phyloP scores from a whole-genome alignment of 2,113 vertebrate species.

The Catharus bicknelli region DNA sequence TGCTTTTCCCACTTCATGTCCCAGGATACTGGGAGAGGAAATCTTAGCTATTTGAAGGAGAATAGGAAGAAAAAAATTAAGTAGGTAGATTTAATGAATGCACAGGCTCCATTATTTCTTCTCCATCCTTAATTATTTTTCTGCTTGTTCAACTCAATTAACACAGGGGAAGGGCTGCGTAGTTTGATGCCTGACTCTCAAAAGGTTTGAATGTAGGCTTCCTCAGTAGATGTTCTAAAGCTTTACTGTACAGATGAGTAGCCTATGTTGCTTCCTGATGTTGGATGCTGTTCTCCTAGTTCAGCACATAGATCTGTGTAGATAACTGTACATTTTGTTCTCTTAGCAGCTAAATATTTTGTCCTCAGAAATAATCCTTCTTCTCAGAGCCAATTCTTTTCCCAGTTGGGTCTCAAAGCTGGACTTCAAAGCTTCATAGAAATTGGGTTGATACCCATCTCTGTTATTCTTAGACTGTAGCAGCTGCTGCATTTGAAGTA shows the following conservation, averaged over 20 bases:
- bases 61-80: neutral
- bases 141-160: neutral
- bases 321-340: neutral
- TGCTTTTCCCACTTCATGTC: neutral
- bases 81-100: neutral
- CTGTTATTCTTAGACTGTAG: neutral
- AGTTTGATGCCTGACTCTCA: neutral
- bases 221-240: neutral
- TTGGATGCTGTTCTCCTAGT: neutral
- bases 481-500: neutral
- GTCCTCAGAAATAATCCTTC: neutral
- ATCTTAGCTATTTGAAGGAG: neutral
- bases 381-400: conserved; percentile 28
- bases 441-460: neutral
- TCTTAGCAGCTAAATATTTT: conserved; percentile 11
- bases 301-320: neutral
- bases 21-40: neutral
- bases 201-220: neutral
- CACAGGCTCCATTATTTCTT: neutral
- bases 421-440: neutral
- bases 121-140: neutral
- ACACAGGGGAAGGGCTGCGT: neutral
- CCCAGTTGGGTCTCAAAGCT: neutral
- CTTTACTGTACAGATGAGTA: neutral
- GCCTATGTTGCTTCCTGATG: neutral